Evolutionary conservation across 2,113 vertebrate species (phyloP).

Genomic region (Trogon surrucura): DNA sequence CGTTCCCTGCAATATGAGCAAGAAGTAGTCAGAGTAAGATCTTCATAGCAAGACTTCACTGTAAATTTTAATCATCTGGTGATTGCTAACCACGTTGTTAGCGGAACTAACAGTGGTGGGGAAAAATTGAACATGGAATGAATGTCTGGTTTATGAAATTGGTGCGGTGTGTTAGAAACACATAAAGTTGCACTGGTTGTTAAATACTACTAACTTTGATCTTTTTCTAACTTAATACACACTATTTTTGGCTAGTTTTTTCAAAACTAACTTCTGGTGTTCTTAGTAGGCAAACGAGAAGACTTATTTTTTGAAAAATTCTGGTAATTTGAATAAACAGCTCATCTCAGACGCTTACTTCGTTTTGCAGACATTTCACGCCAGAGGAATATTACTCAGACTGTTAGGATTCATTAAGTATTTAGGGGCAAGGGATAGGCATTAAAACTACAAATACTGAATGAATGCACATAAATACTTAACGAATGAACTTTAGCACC

Average conservation of each 20-base stretch:
- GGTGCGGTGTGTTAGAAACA: background rate
- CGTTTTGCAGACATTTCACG: background rate
- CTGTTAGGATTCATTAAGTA: background rate
- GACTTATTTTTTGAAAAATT: background rate
- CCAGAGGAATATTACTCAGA: background rate
- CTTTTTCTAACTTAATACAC: background rate
- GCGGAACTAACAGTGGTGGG: background rate
- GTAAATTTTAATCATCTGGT: background rate
- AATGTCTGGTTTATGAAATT: background rate
- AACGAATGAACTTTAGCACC: background rate
- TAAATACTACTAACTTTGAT: background rate
- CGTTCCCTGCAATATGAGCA: background rate
- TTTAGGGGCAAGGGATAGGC: background rate
- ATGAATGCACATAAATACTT: background rate
- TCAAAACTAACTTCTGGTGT: conserved; percentile 3
- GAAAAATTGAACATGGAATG: background rate
- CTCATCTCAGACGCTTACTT: background rate
- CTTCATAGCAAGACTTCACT: background rate
- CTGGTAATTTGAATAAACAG: background rate
- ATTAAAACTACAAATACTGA: background rate
- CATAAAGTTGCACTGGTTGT: background rate
- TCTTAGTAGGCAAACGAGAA: conserved; percentile 7
- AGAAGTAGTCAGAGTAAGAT: background rate
- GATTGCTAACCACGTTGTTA: background rate
- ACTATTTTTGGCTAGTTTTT: background rate